Base-by-base conservation (phyloP, 35 echinoderm and acorn worm genomes). In the Strongylocentrotus purpuratus region DNA sequence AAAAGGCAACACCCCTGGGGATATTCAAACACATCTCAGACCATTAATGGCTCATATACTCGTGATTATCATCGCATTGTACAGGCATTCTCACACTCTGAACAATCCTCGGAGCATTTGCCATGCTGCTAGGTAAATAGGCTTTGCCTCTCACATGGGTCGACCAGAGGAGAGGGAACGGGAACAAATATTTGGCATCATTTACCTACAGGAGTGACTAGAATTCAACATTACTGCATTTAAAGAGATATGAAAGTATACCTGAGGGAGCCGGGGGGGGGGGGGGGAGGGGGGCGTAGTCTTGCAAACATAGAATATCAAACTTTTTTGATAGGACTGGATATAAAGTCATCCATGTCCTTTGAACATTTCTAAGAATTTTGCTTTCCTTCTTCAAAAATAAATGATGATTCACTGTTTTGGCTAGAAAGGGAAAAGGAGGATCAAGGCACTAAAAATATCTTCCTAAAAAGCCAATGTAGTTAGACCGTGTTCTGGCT, bases 111-210 rank as follows among this genome's bases (percentile, higher is more conserved):
- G 25, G 20, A 28, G 65, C 65, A 78, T 78, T 78, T 78, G 65
- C 65, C 65, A 78, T 5, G 65, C 65, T 78, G 65, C 28, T 78
- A 28, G 65, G 65, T 78, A 78, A 78, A 78, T 78, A 78, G 65
- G 65, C 65, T 78, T 78, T 78, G 18, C 20, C 28, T 78, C 65
- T 78, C 65, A 78, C 22, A 28, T 78, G 65, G 28, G 65, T 3
- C 65, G 65, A 7, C 65, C 20, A 7, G 20, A 78, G 65, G 25
- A 78, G 65, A 78, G 6, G 65, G 65, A 78, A n/a, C 20, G 0
- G 28, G 65, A n/a, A 78, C 65, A 78, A 78, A 78, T 78, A 78
- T 78, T 78, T 78, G 65, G 65, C 65, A 78, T 78, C 65, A 78
- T 78, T 78, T 78, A 78, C 65, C 50, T 5, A 78, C 65, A 78